Base-by-base conservation (phyloP, 2,797 vertebrate genomes). In the Peromyscus eremicus region DNA sequence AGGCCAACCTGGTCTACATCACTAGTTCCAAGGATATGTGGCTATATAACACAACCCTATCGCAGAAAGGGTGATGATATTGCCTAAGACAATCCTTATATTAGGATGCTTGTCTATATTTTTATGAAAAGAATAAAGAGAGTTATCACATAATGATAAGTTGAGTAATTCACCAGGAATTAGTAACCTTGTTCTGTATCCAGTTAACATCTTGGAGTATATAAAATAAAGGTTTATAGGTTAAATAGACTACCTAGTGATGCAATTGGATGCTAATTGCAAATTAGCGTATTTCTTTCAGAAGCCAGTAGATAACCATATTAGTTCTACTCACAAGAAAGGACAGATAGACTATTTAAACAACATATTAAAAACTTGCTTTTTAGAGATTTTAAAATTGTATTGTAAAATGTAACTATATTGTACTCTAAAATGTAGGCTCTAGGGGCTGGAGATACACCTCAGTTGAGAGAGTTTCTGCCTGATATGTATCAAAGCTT, bases 241-340 rank as follows among this genome's bases (percentile, higher is more conserved):
- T 27, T 91, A 86, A 85, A 80, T 68, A 87, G 49, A 88, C 5
- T 82, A 40, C 43, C 19, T 93, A 52, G 11, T 75, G 25, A 64
- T 37, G 55, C 0, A 76, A 29, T 64, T 40, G 29, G 19, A 93
- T 68, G 76, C 92, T 90, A n/a, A n/a, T n/a, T n/a, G n/a, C n/a
- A n/a, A n/a, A n/a, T 94, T 81, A 76, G 3, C 76, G 60, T 73
- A 84, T 91, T 95, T 94, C 46, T 29, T 92, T 93, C 68, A 57
- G 25, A 83, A 84, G 64, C 46, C 25, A 82, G 29, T 57, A 37
- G 55, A 88, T 75, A 88, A 77, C 70, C n/a, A 85, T 5, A 77
- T 82, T 16, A 80, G 21, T 25, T 60, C 34, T 34, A 55, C 16
- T 46, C 11, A 80, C 43, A 68, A 60, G 77, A 94, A 94, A 88